A percentile compares a stretch with the other conserved stretches of the same genome.
These are phyloP conservation scores for Gadopsis marmoratus DNA, from an alignment of 2,797 vertebrate species.

Conservation along the genomic window DNA sequence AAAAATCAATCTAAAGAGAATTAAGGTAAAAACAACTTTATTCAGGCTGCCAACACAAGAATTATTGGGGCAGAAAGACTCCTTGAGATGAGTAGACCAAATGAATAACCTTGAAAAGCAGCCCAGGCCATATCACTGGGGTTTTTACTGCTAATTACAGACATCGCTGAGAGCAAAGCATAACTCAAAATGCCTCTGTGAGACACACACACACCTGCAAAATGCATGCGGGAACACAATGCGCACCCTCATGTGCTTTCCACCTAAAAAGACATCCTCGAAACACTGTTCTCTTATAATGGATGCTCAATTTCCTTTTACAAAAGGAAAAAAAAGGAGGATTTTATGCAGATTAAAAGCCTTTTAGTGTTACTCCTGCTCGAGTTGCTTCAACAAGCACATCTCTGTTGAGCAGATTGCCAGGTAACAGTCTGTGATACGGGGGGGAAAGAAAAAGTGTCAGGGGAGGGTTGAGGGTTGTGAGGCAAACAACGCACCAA, in stretches of 20 bases:
- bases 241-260: slow-evolving; percentile 35
- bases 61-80: slow-evolving; percentile 65
- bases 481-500: slow-evolving; percentile 47
- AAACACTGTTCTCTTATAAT: slow-evolving; percentile 53
- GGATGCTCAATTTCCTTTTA: slow-evolving; percentile 57
- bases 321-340: slow-evolving; percentile 43
- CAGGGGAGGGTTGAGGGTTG: slow-evolving; percentile 47
- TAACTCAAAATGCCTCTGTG: slow-evolving; percentile 60
- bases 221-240: slow-evolving; percentile 41
- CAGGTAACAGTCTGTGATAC: slow-evolving; percentile 66
- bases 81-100: slow-evolving; percentile 49
- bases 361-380: slow-evolving; percentile 78
- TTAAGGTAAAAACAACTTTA: slow-evolving; percentile 45
- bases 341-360: slow-evolving; percentile 75
- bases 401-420: slow-evolving; percentile 67
- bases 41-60: slow-evolving; percentile 47
- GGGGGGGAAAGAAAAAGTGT: slow-evolving; percentile 19
- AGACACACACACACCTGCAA: slow-evolving; percentile 38
- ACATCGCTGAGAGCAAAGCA: slow-evolving; percentile 76
- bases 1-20: slow-evolving; percentile 38
- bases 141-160: slow-evolving; percentile 79
- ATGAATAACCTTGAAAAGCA: slow-evolving; percentile 77
- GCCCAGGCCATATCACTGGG: slow-evolving; percentile 57
- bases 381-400: slow-evolving; percentile 65
- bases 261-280: slow-evolving; percentile 7